These are phyloP conservation scores for Dascillus cervinus DNA, from an alignment of 2,888 invertebrate genomes.

Conservation along the genomic window DNA sequence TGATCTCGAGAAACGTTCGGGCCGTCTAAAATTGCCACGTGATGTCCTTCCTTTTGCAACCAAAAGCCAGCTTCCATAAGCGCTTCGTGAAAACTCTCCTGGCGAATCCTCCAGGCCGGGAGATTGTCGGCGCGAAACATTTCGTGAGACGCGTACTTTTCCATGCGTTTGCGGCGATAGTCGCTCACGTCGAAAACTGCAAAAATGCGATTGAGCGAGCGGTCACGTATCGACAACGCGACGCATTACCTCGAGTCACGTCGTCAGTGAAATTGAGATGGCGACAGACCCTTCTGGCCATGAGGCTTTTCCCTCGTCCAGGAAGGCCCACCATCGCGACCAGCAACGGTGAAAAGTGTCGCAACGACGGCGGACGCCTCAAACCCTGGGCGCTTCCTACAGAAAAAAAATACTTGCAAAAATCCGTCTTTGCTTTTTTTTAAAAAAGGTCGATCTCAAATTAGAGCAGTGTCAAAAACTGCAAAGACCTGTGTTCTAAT, in stretches of 20 bases:
- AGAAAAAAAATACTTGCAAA: no score
- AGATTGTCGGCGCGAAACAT: conserved; percentile 82
- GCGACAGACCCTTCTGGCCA: conserved; percentile 77
- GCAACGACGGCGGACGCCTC: conserved; percentile 33
- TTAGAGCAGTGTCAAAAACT: no score
- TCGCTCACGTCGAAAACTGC: conserved; percentile 90
- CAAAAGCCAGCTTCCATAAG: conserved; percentile 80
- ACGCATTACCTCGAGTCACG: conserved; percentile 62
- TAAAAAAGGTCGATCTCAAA: no score
- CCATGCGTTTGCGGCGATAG: conserved; percentile 76
- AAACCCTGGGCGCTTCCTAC: conserved; percentile 29
- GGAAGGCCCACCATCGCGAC: conserved; percentile 87
- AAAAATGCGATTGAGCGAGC: no score
- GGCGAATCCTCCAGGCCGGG: conserved; percentile 72
- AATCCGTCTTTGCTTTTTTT: no score
- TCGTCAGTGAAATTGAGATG: conserved; percentile 91
- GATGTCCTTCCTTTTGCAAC: conserved; percentile 60
- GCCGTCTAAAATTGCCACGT: conserved; percentile 70
- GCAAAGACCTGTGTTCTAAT: no score
- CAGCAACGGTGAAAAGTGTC: conserved; percentile 62
- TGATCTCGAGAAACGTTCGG: conserved; percentile 82
- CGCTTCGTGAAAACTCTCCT: conserved; percentile 75
- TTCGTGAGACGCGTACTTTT: conserved; percentile 75
- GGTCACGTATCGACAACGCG: no score
- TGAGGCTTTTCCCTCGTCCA: conserved; percentile 86